Conservation (phyloP, 2,113 vertebrate genomes). For the Zapornia atra region DNA sequence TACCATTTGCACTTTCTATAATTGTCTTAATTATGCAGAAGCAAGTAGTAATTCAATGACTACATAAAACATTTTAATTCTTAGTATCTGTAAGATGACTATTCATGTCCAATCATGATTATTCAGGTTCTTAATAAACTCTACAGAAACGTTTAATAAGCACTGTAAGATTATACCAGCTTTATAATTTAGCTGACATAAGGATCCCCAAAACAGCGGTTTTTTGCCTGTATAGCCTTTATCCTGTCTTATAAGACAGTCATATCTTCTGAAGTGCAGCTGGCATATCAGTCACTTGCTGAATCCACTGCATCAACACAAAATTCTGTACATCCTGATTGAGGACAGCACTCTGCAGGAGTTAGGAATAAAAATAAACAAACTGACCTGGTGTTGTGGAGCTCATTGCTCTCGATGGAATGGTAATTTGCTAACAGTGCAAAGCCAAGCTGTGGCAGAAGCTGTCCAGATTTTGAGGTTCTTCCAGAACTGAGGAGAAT, state of each 20-base stretch:
- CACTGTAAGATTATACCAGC: background rate
- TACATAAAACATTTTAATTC: background rate
- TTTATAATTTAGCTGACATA: background rate
- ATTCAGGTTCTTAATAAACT: background rate
- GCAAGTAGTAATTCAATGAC: background rate
- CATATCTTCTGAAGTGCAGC: background rate
- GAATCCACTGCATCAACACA: background rate
- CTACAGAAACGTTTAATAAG: background rate
- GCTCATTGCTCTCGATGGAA: conserved; percentile 70
- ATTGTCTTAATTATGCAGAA: background rate
- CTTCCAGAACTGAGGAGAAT: background rate
- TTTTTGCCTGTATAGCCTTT: background rate
- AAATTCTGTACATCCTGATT: background rate
- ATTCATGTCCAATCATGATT: background rate
- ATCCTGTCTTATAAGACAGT: background rate
- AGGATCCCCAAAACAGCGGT: background rate
- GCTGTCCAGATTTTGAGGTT: background rate
- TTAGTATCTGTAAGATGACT: background rate
- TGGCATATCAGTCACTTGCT: background rate
- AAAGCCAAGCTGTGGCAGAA: background rate
- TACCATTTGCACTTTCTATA: background rate
- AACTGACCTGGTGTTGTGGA: conserved; percentile 79
- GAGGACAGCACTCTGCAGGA: background rate
- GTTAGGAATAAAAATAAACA: background rate
- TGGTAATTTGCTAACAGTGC: background rate